Percentiles rank a stretch among this genome's conserved stretches.
These are phyloP conservation scores for Sebastes elongatus DNA, from an alignment of 2,797 vertebrate species.

Conservation along the genomic window DNA sequence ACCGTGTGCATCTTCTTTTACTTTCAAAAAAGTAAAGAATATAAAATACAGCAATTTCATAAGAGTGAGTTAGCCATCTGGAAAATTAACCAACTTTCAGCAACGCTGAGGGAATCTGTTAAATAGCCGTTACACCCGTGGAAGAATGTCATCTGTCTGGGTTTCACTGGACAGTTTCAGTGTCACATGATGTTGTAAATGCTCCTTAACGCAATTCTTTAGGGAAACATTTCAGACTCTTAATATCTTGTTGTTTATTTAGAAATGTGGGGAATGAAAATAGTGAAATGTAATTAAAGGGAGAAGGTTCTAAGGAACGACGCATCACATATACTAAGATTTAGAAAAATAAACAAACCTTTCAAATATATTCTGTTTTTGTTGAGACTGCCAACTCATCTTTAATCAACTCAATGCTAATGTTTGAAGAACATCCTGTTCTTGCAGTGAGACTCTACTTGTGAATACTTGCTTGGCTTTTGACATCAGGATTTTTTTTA, in stretches of 20 bases:
- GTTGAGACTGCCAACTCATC: background rate
- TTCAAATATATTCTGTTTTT: background rate
- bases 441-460: background rate
- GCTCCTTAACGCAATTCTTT: background rate
- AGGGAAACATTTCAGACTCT: background rate
- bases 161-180: background rate
- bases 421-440: background rate
- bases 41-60: background rate
- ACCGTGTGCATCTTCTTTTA: background rate
- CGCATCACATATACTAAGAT: background rate
- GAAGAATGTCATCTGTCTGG: constrained; percentile 7
- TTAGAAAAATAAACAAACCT: background rate
- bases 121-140: background rate
- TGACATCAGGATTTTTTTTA: background rate
- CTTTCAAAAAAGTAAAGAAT: background rate
- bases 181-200: background rate
- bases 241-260: background rate
- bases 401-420: background rate
- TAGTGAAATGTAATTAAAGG: no score
- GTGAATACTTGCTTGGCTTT: background rate
- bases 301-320: no score
- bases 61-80: constrained; percentile 1
- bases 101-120: background rate
- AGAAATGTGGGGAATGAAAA: background rate
- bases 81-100: constrained; percentile 17